Base-by-base conservation (phyloP, 53 echinoderm and acorn worm genomes). In the Pentamera pediparva region DNA sequence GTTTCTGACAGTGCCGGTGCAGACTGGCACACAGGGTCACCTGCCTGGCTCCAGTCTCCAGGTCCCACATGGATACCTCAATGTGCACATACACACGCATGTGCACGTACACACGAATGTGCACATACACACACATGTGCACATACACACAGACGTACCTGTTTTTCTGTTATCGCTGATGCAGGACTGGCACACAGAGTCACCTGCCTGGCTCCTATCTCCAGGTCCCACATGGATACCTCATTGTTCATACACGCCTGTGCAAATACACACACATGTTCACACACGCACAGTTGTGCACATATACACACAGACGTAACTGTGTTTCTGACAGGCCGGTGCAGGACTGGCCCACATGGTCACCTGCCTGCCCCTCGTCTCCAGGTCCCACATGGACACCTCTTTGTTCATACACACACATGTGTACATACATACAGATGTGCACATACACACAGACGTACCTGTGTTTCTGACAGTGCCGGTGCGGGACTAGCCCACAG, bases 51-150 rank as follows among this genome's bases (percentile, higher is more conserved):
- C 98, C 98, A 37, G 98, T 98, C 78, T 98, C 98, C 89, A 98
- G 83, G 62, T 98, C 98, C 98, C 98, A 98, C 91, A 98, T 98
- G 9, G 98, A 91, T n/a, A 98, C 98, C 36, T 98, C 98, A 78
- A 88, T 98, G 67, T 98, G n/a, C n/a, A 92, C 89, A 92, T 92
- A n/a, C 11, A 11, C 11, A 18, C 18, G 47, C 18, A 12, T 45
- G n/a, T 58, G 10, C 10, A 2, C 5, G n/a, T 30, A 39, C 29
- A 37, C 4, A 13, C n/a, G n/a, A n/a, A n/a, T n/a, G n/a, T n/a
- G n/a, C n/a, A n/a, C n/a, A n/a, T n/a, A n/a, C n/a, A n/a, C n/a
- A n/a, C n/a, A n/a, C n/a, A n/a, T n/a, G n/a, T n/a, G n/a, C 47
- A 45, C n/a, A n/a, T n/a, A n/a, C n/a, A n/a, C n/a, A n/a, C n/a